These are phyloP conservation scores for Pollenia griseotomentosa DNA, from an alignment of 2,888 invertebrate species.

Conservation along the genomic window DNA sequence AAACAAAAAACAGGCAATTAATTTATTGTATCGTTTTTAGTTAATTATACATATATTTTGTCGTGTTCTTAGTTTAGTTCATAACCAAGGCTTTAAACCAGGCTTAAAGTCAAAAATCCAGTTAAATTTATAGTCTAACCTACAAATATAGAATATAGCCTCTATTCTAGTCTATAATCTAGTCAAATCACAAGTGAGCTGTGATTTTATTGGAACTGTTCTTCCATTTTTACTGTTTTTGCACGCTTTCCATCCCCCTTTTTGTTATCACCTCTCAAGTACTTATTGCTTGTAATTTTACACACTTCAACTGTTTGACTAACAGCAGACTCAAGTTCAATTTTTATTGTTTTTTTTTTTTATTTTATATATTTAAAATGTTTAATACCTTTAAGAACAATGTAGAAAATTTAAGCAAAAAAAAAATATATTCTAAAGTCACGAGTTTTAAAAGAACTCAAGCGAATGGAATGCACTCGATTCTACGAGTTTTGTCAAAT, in stretches of 20 bases:
- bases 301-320: conserved; percentile 53
- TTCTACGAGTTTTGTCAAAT: conserved; percentile 64
- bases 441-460: neutral
- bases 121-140: too few relatives aligned
- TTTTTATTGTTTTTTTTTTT: conserved; percentile 13
- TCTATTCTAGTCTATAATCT: too few relatives aligned
- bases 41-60: too few relatives aligned
- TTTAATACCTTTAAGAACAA: conserved; percentile 14
- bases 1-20: too few relatives aligned
- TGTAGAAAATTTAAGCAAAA: neutral
- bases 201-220: neutral
- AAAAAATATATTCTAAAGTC: neutral
- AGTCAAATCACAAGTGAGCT: neutral
- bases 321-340: conserved; percentile 31
- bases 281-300: conserved; percentile 31
- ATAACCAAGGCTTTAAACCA: too few relatives aligned
- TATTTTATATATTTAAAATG: neutral
- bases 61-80: too few relatives aligned
- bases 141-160: too few relatives aligned
- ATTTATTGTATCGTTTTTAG: too few relatives aligned
- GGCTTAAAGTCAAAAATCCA: too few relatives aligned
- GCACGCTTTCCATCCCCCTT: neutral
- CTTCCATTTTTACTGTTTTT: neutral
- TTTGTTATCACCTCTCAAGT: neutral
- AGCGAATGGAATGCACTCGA: neutral